These are phyloP conservation scores for Tragulus kanchil DNA, from an alignment of 2,113 vertebrate species.

Conservation along the genomic window DNA sequence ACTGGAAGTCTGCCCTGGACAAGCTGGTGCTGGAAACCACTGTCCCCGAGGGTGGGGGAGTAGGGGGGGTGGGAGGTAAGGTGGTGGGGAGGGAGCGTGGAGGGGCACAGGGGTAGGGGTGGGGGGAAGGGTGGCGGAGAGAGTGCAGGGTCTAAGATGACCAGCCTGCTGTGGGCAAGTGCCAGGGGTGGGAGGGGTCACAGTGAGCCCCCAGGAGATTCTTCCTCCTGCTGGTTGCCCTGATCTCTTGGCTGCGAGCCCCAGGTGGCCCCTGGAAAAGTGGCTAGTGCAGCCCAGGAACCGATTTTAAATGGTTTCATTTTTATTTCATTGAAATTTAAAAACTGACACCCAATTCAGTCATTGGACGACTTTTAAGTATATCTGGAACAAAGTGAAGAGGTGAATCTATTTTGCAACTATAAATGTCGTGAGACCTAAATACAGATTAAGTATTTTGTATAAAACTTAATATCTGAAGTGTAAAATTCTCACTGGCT, in stretches of 20 bases:
- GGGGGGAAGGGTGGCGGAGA: not conserved
- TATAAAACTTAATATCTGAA: conserved; percentile 22
- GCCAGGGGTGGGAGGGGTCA: not conserved
- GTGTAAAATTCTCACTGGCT: conserved; percentile 9
- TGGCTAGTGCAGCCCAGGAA: not conserved
- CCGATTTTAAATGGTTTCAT: not conserved
- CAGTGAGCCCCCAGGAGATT: fast-evolving
- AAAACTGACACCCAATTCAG: not conserved
- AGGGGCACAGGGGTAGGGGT: fast-evolving
- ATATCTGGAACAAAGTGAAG: not conserved
- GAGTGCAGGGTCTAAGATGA: not conserved
- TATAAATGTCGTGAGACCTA: not conserved
- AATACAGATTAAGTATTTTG: not conserved
- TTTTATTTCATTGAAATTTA: not conserved
- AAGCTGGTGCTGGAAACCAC: not conserved
- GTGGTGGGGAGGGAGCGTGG: not conserved
- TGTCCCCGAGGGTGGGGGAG: too few species aligned
- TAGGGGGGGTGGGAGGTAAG: not conserved
- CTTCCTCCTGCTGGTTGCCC: too few species aligned
- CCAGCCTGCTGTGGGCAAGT: not conserved
- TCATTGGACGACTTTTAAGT: conserved; percentile 6
- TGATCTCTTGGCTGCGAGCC: fast-evolving
- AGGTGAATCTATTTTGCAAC: not conserved
- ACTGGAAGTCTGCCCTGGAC: not conserved
- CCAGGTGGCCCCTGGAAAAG: not conserved